Conservation (phyloP, 1,140 invertebrate species). For the Megalopta genalis region DNA sequence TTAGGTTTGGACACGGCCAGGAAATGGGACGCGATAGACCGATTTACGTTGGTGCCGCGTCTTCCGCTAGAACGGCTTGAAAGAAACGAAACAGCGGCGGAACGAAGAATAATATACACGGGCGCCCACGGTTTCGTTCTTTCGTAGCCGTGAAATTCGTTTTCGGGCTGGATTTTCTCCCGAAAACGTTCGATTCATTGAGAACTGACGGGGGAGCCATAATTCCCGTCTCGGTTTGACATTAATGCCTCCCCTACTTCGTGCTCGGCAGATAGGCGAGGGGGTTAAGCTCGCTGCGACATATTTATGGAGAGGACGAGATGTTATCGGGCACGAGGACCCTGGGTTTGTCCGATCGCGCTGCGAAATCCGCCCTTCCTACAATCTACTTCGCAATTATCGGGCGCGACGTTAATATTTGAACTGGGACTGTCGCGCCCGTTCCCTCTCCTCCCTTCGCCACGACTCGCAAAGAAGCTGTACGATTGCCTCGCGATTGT, state of each 20-base stretch:
- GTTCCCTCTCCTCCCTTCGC: constrained; percentile 9
- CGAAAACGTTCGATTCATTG: constrained; percentile 80
- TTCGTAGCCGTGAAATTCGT: constrained; percentile 60
- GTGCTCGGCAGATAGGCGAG: constrained; percentile 72
- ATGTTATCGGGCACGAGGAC: constrained; percentile 76
- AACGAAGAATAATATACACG: constrained; percentile 26
- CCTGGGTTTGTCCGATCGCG: constrained; percentile 65
- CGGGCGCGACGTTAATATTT: constrained; percentile 79
- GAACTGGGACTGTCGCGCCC: constrained; percentile 70
- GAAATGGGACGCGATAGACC: not conserved
- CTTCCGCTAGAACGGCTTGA: not conserved
- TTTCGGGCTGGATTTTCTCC: constrained; percentile 72
- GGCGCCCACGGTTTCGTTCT: constrained; percentile 58
- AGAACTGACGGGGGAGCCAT: constrained; percentile 81
- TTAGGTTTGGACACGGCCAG: not conserved
- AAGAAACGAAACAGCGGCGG: constrained; percentile 11
- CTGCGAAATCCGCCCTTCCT: constrained; percentile 69
- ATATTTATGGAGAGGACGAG: constrained; percentile 81
- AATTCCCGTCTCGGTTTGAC: constrained; percentile 80
- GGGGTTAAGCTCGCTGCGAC: constrained; percentile 79
- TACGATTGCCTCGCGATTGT: constrained; percentile 14
- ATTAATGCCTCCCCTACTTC: constrained; percentile 79
- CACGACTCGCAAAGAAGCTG: constrained; percentile 45
- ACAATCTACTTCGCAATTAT: constrained; percentile 80
- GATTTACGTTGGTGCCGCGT: constrained; percentile 6